Evolutionary conservation across 2,888 invertebrate species (phyloP).

Genomic region (Cynaeus angustus): DNA sequence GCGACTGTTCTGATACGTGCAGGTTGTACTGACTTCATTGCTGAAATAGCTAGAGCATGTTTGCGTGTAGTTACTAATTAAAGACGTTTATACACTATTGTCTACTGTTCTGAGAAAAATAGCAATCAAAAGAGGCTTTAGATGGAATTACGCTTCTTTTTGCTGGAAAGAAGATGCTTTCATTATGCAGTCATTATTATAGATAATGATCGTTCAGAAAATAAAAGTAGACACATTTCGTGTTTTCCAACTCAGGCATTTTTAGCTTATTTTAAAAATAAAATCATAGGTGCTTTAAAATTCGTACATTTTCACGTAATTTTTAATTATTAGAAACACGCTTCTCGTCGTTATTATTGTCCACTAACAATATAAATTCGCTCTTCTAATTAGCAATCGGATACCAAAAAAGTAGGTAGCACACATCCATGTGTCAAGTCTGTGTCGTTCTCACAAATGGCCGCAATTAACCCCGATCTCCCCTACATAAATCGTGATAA

Average conservation of each 20-base stretch:
- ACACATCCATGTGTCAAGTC: background rate
- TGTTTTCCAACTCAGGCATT: too few relatives aligned
- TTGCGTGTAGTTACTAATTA: conserved; percentile 43
- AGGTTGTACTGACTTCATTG: conserved; percentile 1
- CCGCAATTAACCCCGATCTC: background rate
- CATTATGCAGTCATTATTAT: too few relatives aligned
- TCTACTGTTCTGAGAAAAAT: conserved; percentile 7
- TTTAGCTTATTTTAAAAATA: too few relatives aligned
- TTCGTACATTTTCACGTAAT: too few relatives aligned
- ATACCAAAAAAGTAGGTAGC: background rate
- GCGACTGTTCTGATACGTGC: background rate
- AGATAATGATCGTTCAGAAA: too few relatives aligned
- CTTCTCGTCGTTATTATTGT: too few relatives aligned
- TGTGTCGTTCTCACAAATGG: background rate
- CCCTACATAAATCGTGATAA: background rate
- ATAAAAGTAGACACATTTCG: too few relatives aligned
- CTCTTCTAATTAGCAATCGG: background rate
- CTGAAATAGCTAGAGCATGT: conserved; percentile 11
- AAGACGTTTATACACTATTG: conserved; percentile 36
- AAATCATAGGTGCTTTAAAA: too few relatives aligned
- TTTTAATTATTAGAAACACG: too few relatives aligned
- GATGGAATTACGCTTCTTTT: too few relatives aligned
- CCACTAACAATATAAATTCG: too few relatives aligned
- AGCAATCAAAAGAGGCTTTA: conserved; percentile 2
- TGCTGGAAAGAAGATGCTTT: too few relatives aligned